Evolutionary conservation across 2,113 vertebrate genomes (phyloP).

Genomic region (human): GRCh38 chr16:14565501-14566000

Average conservation of each 20-base stretch:
- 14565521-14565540: neutral
- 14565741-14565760: neutral
- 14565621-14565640: neutral
- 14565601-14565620: conserved; percentile 19
- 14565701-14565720: neutral
- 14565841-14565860: neutral
- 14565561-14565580: conserved; percentile 3
- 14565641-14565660: neutral
- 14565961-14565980: neutral
- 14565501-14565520: conserved; percentile 46
- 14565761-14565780: neutral
- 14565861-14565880: neutral
- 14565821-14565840: neutral
- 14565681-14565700: neutral
- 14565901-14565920: neutral
- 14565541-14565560: neutral
- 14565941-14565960: neutral
- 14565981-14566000: neutral
- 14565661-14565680: neutral
- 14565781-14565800: neutral
- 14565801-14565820: neutral
- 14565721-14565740: neutral
- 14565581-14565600: neutral
- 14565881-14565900: neutral
- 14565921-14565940: neutral